A percentile compares a stretch with the other conserved stretches of the same genome.
Evolutionary conservation across 2,888 invertebrate species (phyloP).

Genomic region (Pocota personata): DNA sequence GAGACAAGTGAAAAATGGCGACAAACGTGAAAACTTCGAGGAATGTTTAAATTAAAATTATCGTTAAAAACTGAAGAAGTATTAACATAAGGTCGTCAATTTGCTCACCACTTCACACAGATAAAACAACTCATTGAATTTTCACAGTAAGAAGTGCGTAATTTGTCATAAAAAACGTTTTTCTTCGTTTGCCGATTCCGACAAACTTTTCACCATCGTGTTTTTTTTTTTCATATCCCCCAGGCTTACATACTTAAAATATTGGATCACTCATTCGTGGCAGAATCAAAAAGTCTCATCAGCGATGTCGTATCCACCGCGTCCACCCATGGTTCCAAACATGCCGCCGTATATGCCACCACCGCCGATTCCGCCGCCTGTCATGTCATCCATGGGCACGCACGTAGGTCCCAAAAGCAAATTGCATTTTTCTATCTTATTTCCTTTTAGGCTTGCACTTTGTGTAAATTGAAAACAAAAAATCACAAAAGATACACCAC

Average conservation of each 20-base stretch:
- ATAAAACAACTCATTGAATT: background rate
- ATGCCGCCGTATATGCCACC: conserved; percentile 90
- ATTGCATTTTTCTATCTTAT: background rate
- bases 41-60: conserved; percentile 43
- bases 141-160: background rate
- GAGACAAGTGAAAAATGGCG: conserved; percentile 69
- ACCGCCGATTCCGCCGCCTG: conserved; percentile 88
- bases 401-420: conserved; percentile 85
- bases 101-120: background rate
- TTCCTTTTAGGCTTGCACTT: conserved; percentile 40
- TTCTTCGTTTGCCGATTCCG: conserved; percentile 9
- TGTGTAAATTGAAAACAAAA: conserved; percentile 26
- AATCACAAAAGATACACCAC: conserved; percentile 29
- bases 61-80: conserved; percentile 11
- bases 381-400: conserved; percentile 89
- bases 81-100: conserved; percentile 15
- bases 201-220: background rate
- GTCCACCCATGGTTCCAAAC: conserved; percentile 90
- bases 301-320: conserved; percentile 94
- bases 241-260: conserved; percentile 7
- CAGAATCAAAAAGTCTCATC: background rate
- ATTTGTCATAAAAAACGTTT: conserved; percentile 4
- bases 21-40: conserved; percentile 61
- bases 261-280: conserved; percentile 26
- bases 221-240: conserved; percentile 23